A percentile compares a stretch with the other conserved stretches of the same genome.
Evolutionary conservation across 2,113 vertebrate genomes (phyloP).

Genomic region (Erythrolamprus reginae): DNA sequence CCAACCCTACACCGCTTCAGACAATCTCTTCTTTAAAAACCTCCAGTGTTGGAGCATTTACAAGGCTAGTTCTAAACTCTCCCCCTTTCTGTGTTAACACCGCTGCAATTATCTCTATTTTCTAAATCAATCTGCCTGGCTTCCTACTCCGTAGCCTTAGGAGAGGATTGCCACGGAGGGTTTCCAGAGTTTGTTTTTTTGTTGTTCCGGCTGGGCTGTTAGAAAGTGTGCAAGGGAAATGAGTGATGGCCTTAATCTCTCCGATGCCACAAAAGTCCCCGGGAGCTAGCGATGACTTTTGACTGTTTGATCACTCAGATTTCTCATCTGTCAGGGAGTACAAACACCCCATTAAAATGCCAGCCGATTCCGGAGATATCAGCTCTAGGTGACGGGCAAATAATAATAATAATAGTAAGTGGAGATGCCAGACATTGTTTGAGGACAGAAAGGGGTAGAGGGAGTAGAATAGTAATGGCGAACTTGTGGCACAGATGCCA

Average conservation of each 20-base stretch:
- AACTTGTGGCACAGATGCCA: too few species aligned
- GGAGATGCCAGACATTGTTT: background rate
- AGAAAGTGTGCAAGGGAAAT: background rate
- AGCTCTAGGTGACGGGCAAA: background rate
- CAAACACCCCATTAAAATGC: conserved; percentile 10
- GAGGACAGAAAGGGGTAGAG: background rate
- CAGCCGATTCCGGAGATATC: background rate
- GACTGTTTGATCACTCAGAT: conserved; percentile 6
- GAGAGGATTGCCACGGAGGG: background rate
- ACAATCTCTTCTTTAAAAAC: too few species aligned
- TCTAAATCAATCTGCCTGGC: too few species aligned
- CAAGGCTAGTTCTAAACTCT: background rate
- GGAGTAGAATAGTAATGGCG: too few species aligned
- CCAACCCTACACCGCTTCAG: too few species aligned
- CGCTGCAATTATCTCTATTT: background rate
- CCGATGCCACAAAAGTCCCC: background rate
- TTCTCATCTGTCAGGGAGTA: conserved; percentile 11
- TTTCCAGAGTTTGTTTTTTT: background rate
- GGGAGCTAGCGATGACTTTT: background rate
- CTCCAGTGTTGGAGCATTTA: too few species aligned
- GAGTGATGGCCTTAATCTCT: conserved; percentile 22
- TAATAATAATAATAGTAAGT: background rate
- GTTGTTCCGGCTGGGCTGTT: background rate
- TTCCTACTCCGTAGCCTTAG: background rate
- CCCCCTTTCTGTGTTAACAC: too few species aligned